Percentiles rank a stretch among this genome's conserved stretches.
Evolutionary conservation across 2,113 vertebrate genomes (phyloP).

Genomic region (Oryzias celebensis): DNA sequence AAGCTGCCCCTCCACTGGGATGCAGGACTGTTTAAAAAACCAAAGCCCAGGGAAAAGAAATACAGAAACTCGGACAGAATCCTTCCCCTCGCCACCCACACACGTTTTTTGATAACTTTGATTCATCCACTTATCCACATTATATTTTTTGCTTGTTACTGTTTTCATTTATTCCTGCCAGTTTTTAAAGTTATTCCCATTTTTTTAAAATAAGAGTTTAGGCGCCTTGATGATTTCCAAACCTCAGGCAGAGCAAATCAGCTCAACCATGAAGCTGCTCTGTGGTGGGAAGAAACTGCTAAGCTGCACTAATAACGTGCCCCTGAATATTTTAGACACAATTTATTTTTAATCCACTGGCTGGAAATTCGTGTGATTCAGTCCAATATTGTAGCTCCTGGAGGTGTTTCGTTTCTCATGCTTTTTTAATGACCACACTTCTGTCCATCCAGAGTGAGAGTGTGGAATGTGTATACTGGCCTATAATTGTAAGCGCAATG

Average conservation of each 20-base stretch:
- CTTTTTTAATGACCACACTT: constrained; percentile 72
- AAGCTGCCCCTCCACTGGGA: too few species aligned
- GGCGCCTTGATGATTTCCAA: constrained; percentile 39
- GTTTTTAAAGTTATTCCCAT: constrained; percentile 1
- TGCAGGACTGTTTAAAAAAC: not conserved
- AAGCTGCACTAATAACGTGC: constrained; percentile 66
- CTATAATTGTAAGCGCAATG: constrained; percentile 24
- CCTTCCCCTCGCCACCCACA: not conserved
- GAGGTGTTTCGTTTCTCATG: constrained; percentile 67
- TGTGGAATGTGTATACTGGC: constrained; percentile 22
- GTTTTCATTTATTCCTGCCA: constrained; percentile 2
- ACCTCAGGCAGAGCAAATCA: constrained; percentile 36
- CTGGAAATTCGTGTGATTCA: constrained; percentile 71
- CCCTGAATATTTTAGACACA: constrained; percentile 78
- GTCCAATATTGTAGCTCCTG: constrained; percentile 71
- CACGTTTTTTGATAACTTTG: not conserved
- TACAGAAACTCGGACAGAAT: not conserved
- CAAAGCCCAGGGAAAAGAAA: not conserved
- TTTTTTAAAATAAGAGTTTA: constrained; percentile 3
- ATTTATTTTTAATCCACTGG: constrained; percentile 77
- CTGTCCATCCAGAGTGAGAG: constrained; percentile 46
- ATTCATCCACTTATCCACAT: not conserved
- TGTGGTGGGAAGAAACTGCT: constrained; percentile 52
- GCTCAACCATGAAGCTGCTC: constrained; percentile 42
- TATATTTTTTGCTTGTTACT: constrained; percentile 9